Evolutionary conservation across 2,888 invertebrate species (phyloP).

Genomic region (Philereme vetulata): DNA sequence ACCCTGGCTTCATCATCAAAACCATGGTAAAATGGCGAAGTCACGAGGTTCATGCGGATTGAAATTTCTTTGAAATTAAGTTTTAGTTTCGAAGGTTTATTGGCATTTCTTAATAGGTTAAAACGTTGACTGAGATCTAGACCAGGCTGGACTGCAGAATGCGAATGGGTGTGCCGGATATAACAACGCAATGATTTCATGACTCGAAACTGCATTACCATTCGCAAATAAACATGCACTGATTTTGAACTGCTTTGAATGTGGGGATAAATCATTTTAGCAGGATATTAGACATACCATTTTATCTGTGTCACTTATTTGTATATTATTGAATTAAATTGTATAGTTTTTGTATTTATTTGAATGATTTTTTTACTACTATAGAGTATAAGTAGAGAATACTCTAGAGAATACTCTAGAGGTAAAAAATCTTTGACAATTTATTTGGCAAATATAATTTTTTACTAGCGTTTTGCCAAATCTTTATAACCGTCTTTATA

Average conservation of each 20-base stretch:
- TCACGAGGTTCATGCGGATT: not conserved
- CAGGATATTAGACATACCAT: conserved; percentile 10
- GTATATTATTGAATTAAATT: conserved; percentile 13
- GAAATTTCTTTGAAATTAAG: not conserved
- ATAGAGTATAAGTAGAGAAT: too few species aligned
- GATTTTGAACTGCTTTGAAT: conserved; percentile 23
- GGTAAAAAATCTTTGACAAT: too few species aligned
- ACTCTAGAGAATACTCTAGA: too few species aligned
- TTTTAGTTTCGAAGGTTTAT: conserved; percentile 16
- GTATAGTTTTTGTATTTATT: conserved; percentile 14
- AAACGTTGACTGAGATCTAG: conserved; percentile 18
- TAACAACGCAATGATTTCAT: conserved; percentile 32
- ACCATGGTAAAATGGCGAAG: too few species aligned
- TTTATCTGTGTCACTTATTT: conserved; percentile 14
- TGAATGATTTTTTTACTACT: not conserved
- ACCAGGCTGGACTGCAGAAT: conserved; percentile 31
- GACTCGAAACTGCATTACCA: conserved; percentile 26
- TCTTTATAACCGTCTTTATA: not conserved
- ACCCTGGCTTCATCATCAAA: too few species aligned
- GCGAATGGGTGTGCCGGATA: conserved; percentile 41
- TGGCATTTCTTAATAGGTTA: conserved; percentile 28
- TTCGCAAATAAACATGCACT: conserved; percentile 24
- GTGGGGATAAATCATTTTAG: conserved; percentile 17
- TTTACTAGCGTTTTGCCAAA: too few species aligned
- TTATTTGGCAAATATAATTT: too few species aligned